Conservation (phyloP, 2,113 vertebrate species). For the Aegithalos caudatus region DNA sequence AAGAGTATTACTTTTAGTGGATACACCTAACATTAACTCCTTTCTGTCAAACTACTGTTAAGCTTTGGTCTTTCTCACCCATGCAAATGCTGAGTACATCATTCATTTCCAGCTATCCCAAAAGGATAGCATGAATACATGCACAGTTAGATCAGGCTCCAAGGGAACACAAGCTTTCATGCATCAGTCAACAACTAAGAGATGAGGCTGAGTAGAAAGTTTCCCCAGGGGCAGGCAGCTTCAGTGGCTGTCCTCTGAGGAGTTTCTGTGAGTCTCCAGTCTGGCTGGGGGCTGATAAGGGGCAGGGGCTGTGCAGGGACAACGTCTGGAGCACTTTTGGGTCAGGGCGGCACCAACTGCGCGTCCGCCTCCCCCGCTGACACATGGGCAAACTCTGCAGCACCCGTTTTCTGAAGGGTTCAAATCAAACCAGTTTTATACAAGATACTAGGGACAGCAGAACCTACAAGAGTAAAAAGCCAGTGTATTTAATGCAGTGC, state of each 20-base stretch:
- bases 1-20: neutral
- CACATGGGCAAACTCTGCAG: neutral
- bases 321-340: neutral
- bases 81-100: neutral
- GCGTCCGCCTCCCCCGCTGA: neutral
- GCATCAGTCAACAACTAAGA: constrained; percentile 22
- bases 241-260: neutral
- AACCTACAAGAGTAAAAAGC: neutral
- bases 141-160: neutral
- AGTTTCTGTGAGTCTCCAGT: neutral
- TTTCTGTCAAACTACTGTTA: neutral
- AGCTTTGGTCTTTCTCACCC: neutral
- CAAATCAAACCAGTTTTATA: neutral
- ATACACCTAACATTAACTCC: neutral
- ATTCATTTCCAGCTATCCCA: neutral
- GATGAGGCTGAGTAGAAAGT: constrained; percentile 12
- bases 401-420: neutral
- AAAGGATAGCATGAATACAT: neutral
- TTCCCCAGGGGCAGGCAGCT: neutral
- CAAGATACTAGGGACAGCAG: neutral
- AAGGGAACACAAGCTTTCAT: neutral
- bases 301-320: neutral
- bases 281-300: neutral
- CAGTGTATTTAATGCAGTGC: neutral
- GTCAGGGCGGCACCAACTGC: neutral